A percentile compares a stretch with the other conserved stretches of the same genome.
Conservation (phyloP, 2,888 invertebrate species). For the Rhopalosiphum nymphaeae region DNA sequence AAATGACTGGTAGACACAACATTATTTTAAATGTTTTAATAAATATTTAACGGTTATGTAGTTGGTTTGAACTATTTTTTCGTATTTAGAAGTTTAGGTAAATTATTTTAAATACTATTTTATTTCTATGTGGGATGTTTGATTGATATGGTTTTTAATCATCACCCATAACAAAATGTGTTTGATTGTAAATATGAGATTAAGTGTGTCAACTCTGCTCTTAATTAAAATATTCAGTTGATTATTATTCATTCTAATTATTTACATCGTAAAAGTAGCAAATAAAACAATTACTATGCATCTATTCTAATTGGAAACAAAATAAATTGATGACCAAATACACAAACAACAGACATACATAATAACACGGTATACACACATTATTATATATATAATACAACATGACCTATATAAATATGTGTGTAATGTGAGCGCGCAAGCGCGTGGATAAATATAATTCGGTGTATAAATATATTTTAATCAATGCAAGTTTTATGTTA, state of each 20-base stretch:
- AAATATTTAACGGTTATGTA: background rate
- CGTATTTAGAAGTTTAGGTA: background rate
- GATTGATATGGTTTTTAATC: background rate
- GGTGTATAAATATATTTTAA: background rate
- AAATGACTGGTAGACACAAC: background rate
- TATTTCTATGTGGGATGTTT: background rate
- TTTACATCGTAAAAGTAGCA: background rate
- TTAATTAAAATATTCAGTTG: background rate
- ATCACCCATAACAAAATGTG: background rate
- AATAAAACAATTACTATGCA: background rate
- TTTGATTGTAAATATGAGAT: background rate
- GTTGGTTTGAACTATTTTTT: background rate
- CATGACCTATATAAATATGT: background rate
- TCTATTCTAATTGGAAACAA: conserved; percentile 4
- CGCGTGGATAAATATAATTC: background rate
- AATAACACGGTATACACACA: background rate
- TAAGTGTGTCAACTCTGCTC: background rate
- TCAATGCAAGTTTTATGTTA: background rate
- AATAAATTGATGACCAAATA: background rate
- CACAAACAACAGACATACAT: background rate
- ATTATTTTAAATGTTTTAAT: background rate
- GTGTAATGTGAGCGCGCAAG: background rate
- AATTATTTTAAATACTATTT: background rate
- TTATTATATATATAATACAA: background rate
- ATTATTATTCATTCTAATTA: background rate